Conservation (phyloP, 2,888 invertebrate genomes). For the Gortyna flavago region DNA sequence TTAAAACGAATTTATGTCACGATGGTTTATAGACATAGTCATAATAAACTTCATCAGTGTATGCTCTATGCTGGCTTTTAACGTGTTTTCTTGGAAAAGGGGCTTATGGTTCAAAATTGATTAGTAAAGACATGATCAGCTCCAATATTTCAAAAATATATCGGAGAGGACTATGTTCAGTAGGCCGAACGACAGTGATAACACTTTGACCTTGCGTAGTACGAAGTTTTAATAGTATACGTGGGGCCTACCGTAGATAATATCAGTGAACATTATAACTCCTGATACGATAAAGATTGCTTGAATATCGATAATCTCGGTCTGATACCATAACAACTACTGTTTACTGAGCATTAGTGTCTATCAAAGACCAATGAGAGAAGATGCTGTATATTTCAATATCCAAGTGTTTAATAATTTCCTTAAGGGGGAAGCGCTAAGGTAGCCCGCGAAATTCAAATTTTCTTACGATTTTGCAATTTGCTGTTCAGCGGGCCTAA, state of each 20-base stretch:
- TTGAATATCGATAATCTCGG: background rate
- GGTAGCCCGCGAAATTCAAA: too few species aligned
- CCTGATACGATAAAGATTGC: background rate
- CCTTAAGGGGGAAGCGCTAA: too few species aligned
- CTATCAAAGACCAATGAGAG: background rate
- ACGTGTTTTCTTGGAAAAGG: conserved; percentile 4
- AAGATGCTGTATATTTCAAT: background rate
- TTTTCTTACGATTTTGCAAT: too few species aligned
- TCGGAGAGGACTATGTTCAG: background rate
- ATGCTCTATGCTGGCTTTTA: background rate
- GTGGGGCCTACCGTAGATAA: background rate
- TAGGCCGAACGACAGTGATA: background rate
- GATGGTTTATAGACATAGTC: conserved; percentile 54
- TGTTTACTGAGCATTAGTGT: background rate
- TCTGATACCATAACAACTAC: background rate
- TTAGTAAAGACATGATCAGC: background rate
- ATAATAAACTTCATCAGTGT: conserved; percentile 58
- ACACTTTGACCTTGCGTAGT: background rate
- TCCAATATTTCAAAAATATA: background rate
- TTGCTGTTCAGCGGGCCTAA: too few species aligned
- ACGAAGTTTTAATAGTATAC: background rate
- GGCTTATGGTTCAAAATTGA: background rate
- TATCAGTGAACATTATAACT: background rate
- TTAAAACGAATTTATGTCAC: conserved; percentile 78
- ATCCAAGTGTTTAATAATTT: background rate